A percentile compares a stretch with the other conserved stretches of the same genome.
phyloP scores from a whole-genome alignment of 2,113 vertebrate species.

The Sebastes fasciatus region DNA sequence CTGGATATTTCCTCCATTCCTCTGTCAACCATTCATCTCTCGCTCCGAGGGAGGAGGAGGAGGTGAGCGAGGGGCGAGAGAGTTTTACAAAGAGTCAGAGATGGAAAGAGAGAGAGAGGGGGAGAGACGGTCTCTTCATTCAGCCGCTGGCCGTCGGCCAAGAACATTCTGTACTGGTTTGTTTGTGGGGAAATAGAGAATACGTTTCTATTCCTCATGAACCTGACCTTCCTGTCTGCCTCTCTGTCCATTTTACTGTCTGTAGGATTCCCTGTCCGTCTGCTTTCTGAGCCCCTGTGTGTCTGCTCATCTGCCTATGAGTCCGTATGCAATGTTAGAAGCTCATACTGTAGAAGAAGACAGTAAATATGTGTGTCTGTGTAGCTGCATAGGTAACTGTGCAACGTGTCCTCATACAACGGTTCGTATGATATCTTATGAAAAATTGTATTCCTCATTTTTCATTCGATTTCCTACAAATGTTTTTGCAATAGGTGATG shows the following conservation, averaged over 20 bases:
- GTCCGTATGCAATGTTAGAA: neutral
- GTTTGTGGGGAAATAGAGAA: constrained; percentile 83
- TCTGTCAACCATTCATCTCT: constrained; percentile 72
- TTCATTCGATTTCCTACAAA: too few species aligned
- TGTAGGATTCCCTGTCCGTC: constrained; percentile 45
- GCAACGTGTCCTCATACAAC: too few species aligned
- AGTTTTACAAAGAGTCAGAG: constrained; percentile 34
- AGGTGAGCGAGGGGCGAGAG: constrained; percentile 27
- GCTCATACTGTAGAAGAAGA: constrained; percentile 3
- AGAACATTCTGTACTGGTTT: constrained; percentile 89
- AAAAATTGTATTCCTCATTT: too few species aligned
- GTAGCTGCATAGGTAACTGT: neutral
- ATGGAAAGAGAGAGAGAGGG: constrained; percentile 29
- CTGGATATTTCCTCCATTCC: constrained; percentile 69
- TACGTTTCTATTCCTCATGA: constrained; percentile 82
- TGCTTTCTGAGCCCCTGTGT: neutral
- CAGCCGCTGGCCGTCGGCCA: constrained; percentile 75
- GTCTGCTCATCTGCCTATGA: neutral
- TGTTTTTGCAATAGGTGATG: too few species aligned
- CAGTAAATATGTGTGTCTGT: neutral
- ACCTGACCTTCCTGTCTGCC: constrained; percentile 76
- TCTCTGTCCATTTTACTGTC: constrained; percentile 37
- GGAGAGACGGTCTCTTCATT: constrained; percentile 75
- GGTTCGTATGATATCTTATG: too few species aligned
- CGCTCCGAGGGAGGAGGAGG: constrained; percentile 38